Evolutionary conservation across 1,140 invertebrate species (phyloP), one percentile per base, ranked within the genome.

Genomic region (Linepithema humile): DNA sequence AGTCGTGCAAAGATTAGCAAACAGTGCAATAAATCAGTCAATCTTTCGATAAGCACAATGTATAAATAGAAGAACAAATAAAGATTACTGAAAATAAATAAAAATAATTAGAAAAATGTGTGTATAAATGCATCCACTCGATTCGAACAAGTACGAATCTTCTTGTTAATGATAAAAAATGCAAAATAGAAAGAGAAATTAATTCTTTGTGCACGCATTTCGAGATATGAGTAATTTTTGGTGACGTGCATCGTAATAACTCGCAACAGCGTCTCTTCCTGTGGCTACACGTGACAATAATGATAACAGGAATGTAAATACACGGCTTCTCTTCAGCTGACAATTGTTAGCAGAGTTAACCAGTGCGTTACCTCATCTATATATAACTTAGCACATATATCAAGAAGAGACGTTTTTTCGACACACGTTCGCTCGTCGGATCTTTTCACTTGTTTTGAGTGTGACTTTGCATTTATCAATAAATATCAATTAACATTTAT

Each of bases 281-380:
- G 7, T 15, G n/a, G n/a, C n/a, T 67, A 53, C 10, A 29, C 35
- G 45, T 53, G 23, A 78, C 12, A 69, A n/a, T 12, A n/a, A 32
- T 23, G 29, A 35, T 78, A 53, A 57, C n/a, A 17, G 2, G 35
- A 78, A 38, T 55, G 75, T 67, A 69, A 53, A 67, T 67, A 67
- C 2, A 29, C 10, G 12, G 29, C 23, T 15, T 7, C 23, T 1
- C 17, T 67, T 26, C 32, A 9, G 12, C 20, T 35, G 40, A 35
- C 26, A 12, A 50, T 35, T 48, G 57, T 62, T 64, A 48, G 57
- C 29, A 3, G n/a, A 40, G 29, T 48, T 29, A 40, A 67, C 9
- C 53, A 53, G 17, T 45, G 20, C 3, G 55, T 23, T 67, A 73
- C 15, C 6, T 57, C 70, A 4, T 20, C 4, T 26, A 12, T 12